Percentiles rank a stretch among this genome's conserved stretches.
Evolutionary conservation across 1,140 invertebrate genomes (phyloP).

Genomic region (Neocloeon triangulifer): DNA sequence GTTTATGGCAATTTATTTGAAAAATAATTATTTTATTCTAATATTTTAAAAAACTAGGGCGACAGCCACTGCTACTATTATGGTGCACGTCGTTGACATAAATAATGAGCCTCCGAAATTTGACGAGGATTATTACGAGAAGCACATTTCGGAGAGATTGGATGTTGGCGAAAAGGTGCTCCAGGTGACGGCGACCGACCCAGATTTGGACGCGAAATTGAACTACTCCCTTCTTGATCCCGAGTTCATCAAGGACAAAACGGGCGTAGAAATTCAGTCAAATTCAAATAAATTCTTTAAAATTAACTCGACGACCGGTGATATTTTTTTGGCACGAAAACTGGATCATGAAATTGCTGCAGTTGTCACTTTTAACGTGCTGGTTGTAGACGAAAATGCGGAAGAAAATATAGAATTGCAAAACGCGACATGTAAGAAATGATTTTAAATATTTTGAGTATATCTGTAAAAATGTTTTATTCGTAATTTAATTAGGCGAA

Average conservation of each 20-base stretch:
- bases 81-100: constrained; percentile 48
- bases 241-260: constrained; percentile 46
- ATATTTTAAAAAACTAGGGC: too few relatives aligned
- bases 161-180: constrained; percentile 25
- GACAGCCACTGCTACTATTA: constrained; percentile 48
- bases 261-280: too few relatives aligned
- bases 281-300: too few relatives aligned
- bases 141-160: constrained; percentile 10
- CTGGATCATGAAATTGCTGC: constrained; percentile 56
- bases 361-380: constrained; percentile 53
- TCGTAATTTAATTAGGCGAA: constrained; percentile 21
- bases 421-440: constrained; percentile 21
- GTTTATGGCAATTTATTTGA: too few relatives aligned
- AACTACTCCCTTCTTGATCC: constrained; percentile 43
- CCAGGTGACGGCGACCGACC: constrained; percentile 38
- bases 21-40: too few relatives aligned
- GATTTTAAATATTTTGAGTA: not conserved
- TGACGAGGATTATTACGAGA: constrained; percentile 9
- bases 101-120: constrained; percentile 52
- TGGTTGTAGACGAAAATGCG: constrained; percentile 47
- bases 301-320: constrained; percentile 41
- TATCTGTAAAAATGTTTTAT: not conserved
- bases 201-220: constrained; percentile 39
- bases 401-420: constrained; percentile 39
- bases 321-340: constrained; percentile 40